Evolutionary conservation across 1,140 invertebrate species (phyloP).

Genomic region (Zaprionus ghesquierei): DNA sequence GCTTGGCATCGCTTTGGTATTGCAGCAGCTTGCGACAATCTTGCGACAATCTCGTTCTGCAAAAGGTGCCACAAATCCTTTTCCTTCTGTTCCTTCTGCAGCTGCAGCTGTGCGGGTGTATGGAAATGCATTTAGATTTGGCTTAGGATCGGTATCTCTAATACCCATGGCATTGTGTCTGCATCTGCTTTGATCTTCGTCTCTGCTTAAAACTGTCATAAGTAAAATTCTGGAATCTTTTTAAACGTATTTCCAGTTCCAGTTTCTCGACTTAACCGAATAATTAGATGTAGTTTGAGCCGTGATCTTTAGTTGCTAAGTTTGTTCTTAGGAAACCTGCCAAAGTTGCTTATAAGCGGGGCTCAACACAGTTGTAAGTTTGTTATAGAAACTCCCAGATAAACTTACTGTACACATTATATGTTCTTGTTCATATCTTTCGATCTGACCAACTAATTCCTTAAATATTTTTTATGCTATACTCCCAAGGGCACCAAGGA

Average conservation of each 20-base stretch:
- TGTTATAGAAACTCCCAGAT: neutral
- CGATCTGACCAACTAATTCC: neutral
- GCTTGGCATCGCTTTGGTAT: slow-evolving; percentile 48
- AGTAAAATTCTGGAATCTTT: neutral
- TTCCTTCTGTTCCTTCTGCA: slow-evolving; percentile 32
- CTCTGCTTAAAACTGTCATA: slow-evolving; percentile 14
- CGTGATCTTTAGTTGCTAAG: neutral
- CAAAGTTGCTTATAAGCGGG: neutral
- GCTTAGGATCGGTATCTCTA: slow-evolving; percentile 9
- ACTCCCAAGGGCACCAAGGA: neutral
- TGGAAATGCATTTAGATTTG: slow-evolving; percentile 17
- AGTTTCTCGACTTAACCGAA: neutral
- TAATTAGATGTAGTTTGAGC: neutral
- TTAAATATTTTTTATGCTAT: neutral
- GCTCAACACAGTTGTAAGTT: neutral
- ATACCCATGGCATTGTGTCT: neutral
- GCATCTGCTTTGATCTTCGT: neutral
- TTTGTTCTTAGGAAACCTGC: neutral
- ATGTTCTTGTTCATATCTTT: neutral
- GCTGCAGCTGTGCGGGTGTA: slow-evolving; percentile 47
- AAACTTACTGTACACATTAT: neutral
- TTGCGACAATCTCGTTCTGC: slow-evolving; percentile 36
- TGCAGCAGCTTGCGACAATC: slow-evolving; percentile 48
- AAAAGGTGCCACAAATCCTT: slow-evolving; percentile 48
- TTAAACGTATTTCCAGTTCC: neutral